Evolutionary conservation across 2,113 vertebrate genomes (phyloP).

Genomic region (Chionis minor): DNA sequence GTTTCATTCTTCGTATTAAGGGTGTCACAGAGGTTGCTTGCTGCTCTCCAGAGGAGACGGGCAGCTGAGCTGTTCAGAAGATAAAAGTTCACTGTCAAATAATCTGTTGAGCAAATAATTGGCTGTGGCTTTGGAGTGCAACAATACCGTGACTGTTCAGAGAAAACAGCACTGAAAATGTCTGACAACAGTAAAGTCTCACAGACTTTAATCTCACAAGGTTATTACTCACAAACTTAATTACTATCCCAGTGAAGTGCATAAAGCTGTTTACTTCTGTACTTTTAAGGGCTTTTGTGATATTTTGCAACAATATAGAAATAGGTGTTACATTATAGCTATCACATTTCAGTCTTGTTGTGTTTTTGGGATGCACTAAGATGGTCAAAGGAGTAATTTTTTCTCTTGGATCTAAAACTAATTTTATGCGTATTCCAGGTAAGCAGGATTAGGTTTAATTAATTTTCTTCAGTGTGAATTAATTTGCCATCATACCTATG

Average conservation of each 20-base stretch:
- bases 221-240: background rate
- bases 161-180: background rate
- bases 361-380: background rate
- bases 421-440: background rate
- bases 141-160: background rate
- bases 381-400: background rate
- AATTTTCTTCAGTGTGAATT: background rate
- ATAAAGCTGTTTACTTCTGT: background rate
- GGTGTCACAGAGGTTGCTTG: background rate
- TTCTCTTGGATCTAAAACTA: background rate
- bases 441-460: background rate
- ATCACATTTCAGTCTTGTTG: background rate
- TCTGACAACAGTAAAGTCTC: background rate
- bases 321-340: background rate
- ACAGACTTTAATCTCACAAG: background rate
- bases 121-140: background rate
- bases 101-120: slow-evolving; percentile 5
- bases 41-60: background rate
- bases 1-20: background rate
- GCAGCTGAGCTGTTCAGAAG: background rate
- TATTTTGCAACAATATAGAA: background rate
- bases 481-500: background rate
- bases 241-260: background rate
- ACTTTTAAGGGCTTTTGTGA: background rate
- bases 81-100: background rate